These are phyloP conservation scores for Antechinus flavipes DNA, from an alignment of 2,113 vertebrate genomes.

Conservation along the genomic window DNA sequence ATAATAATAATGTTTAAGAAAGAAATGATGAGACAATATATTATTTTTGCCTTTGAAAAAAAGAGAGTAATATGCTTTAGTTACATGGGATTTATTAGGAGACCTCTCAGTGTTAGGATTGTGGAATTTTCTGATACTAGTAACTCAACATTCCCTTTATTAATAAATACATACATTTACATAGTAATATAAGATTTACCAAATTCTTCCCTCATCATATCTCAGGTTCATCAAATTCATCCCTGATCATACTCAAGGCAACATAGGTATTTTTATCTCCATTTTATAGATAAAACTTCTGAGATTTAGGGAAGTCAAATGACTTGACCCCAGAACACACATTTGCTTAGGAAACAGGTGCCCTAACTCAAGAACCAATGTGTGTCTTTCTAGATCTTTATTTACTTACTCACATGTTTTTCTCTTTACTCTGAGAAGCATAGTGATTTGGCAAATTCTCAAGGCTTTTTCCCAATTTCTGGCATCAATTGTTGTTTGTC, in stretches of 20 bases:
- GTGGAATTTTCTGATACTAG: too few relatives aligned
- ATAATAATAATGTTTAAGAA: too few relatives aligned
- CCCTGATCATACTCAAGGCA: neutral
- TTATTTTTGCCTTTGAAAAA: too few relatives aligned
- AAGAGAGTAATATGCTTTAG: neutral
- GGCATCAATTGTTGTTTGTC: neutral
- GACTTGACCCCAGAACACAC: neutral
- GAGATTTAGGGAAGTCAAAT: too few relatives aligned
- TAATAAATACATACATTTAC: neutral
- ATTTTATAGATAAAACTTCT: neutral
- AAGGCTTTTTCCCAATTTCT: neutral
- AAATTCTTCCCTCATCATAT: neutral
- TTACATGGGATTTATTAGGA: neutral
- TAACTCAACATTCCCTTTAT: neutral
- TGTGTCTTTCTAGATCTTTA: neutral
- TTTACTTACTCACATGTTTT: neutral
- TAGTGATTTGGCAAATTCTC: neutral
- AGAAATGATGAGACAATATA: too few relatives aligned
- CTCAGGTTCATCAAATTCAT: neutral
- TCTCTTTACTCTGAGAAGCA: neutral
- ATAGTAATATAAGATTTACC: neutral
- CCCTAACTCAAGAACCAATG: conserved; percentile 6
- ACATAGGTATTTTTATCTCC: neutral
- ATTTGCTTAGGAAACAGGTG: neutral
- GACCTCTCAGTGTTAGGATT: too few relatives aligned